Evolutionary conservation across 2,797 vertebrate genomes (phyloP).

Genomic region (Paramormyrops hopkinsi): DNA sequence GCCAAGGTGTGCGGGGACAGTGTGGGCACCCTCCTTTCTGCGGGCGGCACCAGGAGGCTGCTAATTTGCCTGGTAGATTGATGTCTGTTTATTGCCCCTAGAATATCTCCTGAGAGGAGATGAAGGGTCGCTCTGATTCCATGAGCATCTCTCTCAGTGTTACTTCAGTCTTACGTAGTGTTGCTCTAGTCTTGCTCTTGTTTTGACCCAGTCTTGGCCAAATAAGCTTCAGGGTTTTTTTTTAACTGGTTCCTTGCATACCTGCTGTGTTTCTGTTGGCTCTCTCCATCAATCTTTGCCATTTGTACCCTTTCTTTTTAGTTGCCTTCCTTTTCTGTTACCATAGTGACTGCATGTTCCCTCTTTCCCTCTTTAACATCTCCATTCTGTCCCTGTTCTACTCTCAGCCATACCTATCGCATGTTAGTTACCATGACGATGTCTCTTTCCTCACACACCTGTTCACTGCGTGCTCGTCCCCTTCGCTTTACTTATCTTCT

Average conservation of each 20-base stretch:
- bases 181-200: background rate
- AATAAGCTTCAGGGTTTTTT: background rate
- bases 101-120: background rate
- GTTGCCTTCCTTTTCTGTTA: constrained; percentile 18
- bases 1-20: background rate
- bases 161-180: background rate
- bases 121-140: background rate
- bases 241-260: constrained; percentile 9
- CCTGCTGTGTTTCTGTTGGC: background rate
- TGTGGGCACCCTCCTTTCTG: background rate
- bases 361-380: constrained; percentile 19
- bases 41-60: background rate
- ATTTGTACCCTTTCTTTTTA: constrained; percentile 17
- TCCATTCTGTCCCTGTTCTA: constrained; percentile 10
- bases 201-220: background rate
- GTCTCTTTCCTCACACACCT: background rate
- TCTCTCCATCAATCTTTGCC: constrained; percentile 13
- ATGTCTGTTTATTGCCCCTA: background rate
- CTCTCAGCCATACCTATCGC: constrained; percentile 8
- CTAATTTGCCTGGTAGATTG: background rate
- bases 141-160: background rate
- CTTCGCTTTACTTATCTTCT: constrained; percentile 7
- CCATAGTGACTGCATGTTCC: constrained; percentile 60
- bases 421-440: constrained; percentile 18
- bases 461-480: constrained; percentile 1